phyloP scores from a whole-genome alignment of 2,113 vertebrate genomes.

The Thymallus thymallus region DNA sequence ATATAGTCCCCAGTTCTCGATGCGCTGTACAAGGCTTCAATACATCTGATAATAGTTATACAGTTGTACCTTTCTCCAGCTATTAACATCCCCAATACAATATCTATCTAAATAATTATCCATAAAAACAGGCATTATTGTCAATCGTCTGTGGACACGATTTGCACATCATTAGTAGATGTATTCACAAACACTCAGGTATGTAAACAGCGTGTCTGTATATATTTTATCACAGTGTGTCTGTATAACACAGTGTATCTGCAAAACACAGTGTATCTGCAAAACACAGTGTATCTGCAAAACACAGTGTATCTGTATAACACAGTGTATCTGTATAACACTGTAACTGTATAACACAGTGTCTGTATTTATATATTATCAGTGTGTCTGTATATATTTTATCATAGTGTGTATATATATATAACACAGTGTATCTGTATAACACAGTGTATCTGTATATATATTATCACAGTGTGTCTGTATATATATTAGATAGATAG shows the following conservation, averaged over 20 bases:
- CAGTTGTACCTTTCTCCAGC: background rate
- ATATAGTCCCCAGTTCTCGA: background rate
- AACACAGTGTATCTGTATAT: too few species aligned
- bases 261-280: background rate
- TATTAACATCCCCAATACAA: background rate
- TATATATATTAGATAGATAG: too few species aligned
- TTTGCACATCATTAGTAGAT: background rate
- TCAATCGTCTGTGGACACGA: background rate
- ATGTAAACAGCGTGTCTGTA: background rate
- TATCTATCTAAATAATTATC: conserved; percentile 4
- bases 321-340: too few species aligned
- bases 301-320: too few species aligned
- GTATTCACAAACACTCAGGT: background rate
- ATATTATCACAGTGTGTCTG: too few species aligned
- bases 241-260: background rate
- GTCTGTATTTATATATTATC: too few species aligned
- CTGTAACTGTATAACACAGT: too few species aligned
- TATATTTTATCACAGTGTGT: too few species aligned
- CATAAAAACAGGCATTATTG: conserved; percentile 1
- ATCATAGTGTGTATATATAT: too few species aligned
- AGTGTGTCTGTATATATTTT: too few species aligned
- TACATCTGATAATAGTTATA: background rate
- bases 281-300: too few species aligned
- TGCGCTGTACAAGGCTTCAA: background rate
- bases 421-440: too few species aligned